phyloP scores from a whole-genome alignment of 2,888 invertebrate species.

The Cephalotes varians region DNA sequence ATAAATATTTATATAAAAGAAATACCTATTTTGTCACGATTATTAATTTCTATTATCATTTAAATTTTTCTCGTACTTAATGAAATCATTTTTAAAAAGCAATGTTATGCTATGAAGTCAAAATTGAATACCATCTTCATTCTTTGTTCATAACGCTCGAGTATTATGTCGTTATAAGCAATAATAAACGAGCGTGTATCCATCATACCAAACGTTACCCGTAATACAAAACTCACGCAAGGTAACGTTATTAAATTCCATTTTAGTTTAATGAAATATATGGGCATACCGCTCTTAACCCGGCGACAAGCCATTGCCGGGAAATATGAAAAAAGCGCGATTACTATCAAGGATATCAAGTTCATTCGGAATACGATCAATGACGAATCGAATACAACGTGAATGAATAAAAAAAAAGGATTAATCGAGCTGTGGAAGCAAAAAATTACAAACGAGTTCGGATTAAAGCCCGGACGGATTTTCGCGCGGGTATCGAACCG shows the following conservation, averaged over 20 bases:
- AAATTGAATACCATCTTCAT: not conserved
- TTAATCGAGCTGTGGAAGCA: slow-evolving; percentile 65
- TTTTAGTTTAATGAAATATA: slow-evolving; percentile 28
- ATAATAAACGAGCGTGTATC: not conserved
- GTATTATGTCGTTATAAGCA: not conserved
- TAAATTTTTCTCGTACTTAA: not conserved
- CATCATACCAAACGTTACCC: not conserved
- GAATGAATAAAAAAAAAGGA: slow-evolving; percentile 62
- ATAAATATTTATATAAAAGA: not conserved
- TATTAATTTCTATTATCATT: not conserved
- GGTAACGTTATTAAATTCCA: slow-evolving; percentile 38
- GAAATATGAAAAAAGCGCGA: not conserved
- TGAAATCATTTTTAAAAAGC: not conserved
- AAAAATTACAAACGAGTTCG: slow-evolving; percentile 71
- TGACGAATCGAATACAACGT: slow-evolving; percentile 9
- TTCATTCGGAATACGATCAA: slow-evolving; percentile 19
- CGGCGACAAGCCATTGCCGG: not conserved
- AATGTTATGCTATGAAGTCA: not conserved
- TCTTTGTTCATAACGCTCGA: not conserved
- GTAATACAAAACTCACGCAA: slow-evolving; percentile 6
- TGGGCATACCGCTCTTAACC: not conserved
- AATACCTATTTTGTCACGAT: not conserved
- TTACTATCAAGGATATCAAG: slow-evolving; percentile 36
- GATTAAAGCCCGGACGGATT: slow-evolving; percentile 36
- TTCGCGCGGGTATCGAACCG: slow-evolving; percentile 59